Conservation (phyloP, 2,888 invertebrate genomes). For the Drosophila leonis region DNA sequence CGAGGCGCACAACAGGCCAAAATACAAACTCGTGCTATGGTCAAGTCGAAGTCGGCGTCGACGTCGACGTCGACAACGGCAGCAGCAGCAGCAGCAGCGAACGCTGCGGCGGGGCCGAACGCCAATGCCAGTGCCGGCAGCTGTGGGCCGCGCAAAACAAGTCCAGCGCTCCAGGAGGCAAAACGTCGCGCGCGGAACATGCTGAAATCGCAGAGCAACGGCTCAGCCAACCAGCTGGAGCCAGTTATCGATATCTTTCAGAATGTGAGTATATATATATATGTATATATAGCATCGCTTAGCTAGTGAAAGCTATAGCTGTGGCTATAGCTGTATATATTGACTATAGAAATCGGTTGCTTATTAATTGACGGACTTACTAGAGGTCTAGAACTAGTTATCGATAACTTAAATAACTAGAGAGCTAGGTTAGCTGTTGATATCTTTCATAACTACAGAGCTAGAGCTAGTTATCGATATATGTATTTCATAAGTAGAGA, state of each 20-base stretch:
- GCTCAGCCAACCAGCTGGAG: slow-evolving; percentile 59
- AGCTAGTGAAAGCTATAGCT: no score
- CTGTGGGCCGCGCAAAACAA: slow-evolving; percentile 83
- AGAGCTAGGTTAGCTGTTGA: no score
- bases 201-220: slow-evolving; percentile 86
- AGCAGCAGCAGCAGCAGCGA: slow-evolving; percentile 21
- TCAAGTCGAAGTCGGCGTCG: slow-evolving; percentile 77
- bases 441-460: no score
- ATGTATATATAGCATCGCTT: background rate
- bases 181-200: slow-evolving; percentile 88
- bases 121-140: slow-evolving; percentile 3
- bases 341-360: background rate
- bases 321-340: no score
- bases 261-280: slow-evolving; percentile 86
- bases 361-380: background rate
- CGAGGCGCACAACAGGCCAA: slow-evolving; percentile 88
- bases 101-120: slow-evolving; percentile 27
- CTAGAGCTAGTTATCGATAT: no score
- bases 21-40: slow-evolving; percentile 89
- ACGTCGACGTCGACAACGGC: slow-evolving; percentile 18
- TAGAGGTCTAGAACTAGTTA: background rate
- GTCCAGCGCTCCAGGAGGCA: slow-evolving; percentile 88
- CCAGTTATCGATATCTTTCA: slow-evolving; percentile 89
- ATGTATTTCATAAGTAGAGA: no score
- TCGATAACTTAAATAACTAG: no score